Evolutionary conservation across 2,113 vertebrate genomes (phyloP).

Genomic region (Gambusia affinis): DNA sequence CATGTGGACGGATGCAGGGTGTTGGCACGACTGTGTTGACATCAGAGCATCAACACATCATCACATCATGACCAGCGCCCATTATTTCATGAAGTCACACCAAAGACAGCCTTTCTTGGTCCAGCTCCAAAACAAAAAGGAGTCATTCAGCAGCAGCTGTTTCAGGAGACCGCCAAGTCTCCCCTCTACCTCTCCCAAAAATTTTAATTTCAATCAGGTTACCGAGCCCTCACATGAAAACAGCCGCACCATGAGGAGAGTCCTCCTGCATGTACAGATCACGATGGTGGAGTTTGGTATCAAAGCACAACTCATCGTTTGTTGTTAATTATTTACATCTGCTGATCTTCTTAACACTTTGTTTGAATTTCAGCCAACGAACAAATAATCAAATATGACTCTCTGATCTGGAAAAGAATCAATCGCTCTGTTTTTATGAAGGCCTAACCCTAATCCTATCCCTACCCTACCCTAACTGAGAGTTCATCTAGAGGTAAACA

Average conservation of each 20-base stretch:
- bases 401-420: constrained; percentile 56
- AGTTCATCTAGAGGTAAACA: constrained; percentile 54
- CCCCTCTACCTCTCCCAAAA: constrained; percentile 3
- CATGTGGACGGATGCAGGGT: constrained; percentile 48
- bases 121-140: constrained; percentile 3
- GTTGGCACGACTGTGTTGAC: constrained; percentile 43
- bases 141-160: constrained; percentile 80
- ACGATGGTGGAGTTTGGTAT: constrained; percentile 43
- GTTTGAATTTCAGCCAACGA: constrained; percentile 60
- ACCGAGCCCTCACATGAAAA: neutral
- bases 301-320: constrained; percentile 59
- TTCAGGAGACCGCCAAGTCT: constrained; percentile 51
- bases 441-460: constrained; percentile 9
- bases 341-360: constrained; percentile 41
- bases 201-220: constrained; percentile 18
- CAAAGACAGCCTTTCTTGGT: constrained; percentile 49
- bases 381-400: constrained; percentile 62
- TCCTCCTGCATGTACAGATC: constrained; percentile 16
- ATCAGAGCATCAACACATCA: constrained; percentile 41
- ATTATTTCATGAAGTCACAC: constrained; percentile 49
- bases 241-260: constrained; percentile 13
- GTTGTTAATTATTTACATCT: constrained; percentile 70
- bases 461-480: neutral
- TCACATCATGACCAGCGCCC: constrained; percentile 50
- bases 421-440: constrained; percentile 31